A percentile compares a stretch with the other conserved stretches of the same genome.
Evolutionary conservation across 2,113 vertebrate species (phyloP).

Genomic region (Sinocyclocheilus anophthalmus): DNA sequence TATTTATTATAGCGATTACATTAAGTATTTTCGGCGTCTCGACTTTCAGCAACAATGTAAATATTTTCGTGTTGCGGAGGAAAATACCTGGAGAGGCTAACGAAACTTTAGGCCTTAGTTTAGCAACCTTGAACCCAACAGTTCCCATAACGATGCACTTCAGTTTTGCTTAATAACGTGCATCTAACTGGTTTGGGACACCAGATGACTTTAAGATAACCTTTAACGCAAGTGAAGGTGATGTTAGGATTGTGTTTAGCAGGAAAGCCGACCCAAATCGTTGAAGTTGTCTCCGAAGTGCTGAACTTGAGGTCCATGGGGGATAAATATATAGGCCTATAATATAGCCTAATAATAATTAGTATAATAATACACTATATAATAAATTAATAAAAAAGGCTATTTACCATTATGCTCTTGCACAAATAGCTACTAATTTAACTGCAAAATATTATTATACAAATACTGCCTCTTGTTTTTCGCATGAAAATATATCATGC

Average conservation of each 20-base stretch:
- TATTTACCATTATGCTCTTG: neutral
- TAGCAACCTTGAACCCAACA: neutral
- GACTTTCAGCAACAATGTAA: neutral
- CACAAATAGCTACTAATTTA: neutral
- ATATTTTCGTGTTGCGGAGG: neutral
- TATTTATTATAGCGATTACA: neutral
- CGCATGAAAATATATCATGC: neutral
- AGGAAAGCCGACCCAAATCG: neutral
- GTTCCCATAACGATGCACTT: neutral
- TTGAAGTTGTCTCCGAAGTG: neutral
- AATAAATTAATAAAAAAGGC: neutral
- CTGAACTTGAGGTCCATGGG: neutral
- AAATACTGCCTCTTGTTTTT: neutral
- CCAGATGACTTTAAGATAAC: neutral
- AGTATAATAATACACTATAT: neutral
- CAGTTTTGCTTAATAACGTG: neutral
- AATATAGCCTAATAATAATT: neutral
- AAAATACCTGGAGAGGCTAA: neutral
- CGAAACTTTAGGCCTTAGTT: neutral
- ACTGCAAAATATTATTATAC: neutral
- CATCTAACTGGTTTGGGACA: neutral
- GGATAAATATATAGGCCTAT: neutral
- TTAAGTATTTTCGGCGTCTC: neutral
- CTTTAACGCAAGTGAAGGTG: neutral
- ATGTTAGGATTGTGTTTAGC: neutral